Conservation (phyloP, 2,888 invertebrate genomes). For the Lepetodrilus schrolli region DNA sequence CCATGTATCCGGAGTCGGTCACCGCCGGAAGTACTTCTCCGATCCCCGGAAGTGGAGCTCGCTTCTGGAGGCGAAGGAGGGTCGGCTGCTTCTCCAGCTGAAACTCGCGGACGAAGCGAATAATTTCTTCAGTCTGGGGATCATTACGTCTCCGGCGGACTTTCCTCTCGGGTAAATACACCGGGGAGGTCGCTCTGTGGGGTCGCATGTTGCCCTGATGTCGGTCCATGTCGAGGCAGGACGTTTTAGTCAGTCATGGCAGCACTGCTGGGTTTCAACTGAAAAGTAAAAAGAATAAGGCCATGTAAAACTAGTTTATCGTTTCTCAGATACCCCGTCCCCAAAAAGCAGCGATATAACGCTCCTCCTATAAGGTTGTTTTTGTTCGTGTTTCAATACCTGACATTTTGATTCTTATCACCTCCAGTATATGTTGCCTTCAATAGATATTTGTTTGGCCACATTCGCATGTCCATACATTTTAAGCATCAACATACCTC, state of each 20-base stretch:
- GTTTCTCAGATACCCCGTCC: too few species aligned
- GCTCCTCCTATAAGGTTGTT: too few species aligned
- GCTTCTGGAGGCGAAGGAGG: constrained; percentile 50
- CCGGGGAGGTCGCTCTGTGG: neutral
- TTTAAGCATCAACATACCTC: too few species aligned
- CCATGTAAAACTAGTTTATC: too few species aligned
- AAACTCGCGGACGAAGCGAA: constrained; percentile 55
- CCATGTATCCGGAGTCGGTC: constrained; percentile 53
- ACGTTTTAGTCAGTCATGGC: neutral
- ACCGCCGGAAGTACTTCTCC: constrained; percentile 42
- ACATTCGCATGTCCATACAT: too few species aligned
- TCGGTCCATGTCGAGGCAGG: neutral
- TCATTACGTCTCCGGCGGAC: constrained; percentile 46
- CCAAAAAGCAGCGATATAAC: too few species aligned
- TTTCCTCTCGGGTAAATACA: constrained; percentile 29
- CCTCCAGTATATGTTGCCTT: too few species aligned
- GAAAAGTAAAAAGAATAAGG: neutral
- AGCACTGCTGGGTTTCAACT: neutral
- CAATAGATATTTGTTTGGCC: too few species aligned
- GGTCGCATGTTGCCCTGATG: neutral
- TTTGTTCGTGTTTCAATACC: too few species aligned
- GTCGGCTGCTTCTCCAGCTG: constrained; percentile 59
- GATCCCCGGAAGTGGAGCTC: constrained; percentile 55
- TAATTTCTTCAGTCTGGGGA: constrained; percentile 55
- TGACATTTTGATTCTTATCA: too few species aligned